A percentile compares a stretch with the other conserved stretches of the same genome.
Evolutionary conservation across 1,140 invertebrate species (phyloP).

Genomic region (Drosophila dunni): DNA sequence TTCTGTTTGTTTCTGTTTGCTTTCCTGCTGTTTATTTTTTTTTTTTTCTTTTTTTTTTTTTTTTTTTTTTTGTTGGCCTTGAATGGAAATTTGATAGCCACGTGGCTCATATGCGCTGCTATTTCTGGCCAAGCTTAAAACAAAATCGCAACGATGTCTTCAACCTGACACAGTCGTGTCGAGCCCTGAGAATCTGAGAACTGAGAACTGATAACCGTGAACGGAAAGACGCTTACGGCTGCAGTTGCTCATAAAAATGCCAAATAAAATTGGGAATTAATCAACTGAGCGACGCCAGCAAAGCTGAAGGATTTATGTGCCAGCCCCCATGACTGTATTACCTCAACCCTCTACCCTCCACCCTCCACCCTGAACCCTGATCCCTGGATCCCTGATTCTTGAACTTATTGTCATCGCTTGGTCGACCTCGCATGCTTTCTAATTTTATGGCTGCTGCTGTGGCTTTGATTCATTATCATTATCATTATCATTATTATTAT

Average conservation of each 20-base stretch:
- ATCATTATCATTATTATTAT: too few species aligned
- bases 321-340: background rate
- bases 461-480: slow-evolving; percentile 22
- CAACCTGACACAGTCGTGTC: background rate
- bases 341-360: background rate
- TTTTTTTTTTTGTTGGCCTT: slow-evolving; percentile 18
- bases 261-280: slow-evolving; percentile 74
- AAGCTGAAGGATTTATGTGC: slow-evolving; percentile 41
- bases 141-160: slow-evolving; percentile 28
- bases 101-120: slow-evolving; percentile 24
- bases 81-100: slow-evolving; percentile 46
- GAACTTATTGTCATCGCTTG: slow-evolving; percentile 27
- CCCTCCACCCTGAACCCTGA: slow-evolving; percentile 8
- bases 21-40: slow-evolving; percentile 1
- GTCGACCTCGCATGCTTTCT: slow-evolving; percentile 24
- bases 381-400: background rate
- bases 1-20: background rate
- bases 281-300: slow-evolving; percentile 52
- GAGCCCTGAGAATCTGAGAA: background rate
- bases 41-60: slow-evolving; percentile 1
- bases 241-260: slow-evolving; percentile 65
- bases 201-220: background rate
- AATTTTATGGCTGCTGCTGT: slow-evolving; percentile 41
- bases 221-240: slow-evolving; percentile 5
- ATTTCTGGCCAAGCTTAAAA: slow-evolving; percentile 35